Evolutionary conservation across 23 tunicate species (phyloP), one percentile per base, ranked within the genome.

Genomic region (Halocynthia aurantium): DNA sequence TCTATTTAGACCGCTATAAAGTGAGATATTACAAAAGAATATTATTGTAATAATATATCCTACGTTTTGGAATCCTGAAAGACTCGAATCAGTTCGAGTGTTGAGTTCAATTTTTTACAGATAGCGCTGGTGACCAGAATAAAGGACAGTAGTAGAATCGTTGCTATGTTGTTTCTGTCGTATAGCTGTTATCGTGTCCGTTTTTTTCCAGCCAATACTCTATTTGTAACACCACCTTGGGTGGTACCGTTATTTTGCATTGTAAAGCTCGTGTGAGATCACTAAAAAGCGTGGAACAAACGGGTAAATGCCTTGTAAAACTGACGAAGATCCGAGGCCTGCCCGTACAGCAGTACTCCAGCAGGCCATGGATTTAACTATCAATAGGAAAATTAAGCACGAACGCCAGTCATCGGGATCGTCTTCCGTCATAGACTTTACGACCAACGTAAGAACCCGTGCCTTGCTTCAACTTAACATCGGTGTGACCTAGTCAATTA

Each of bases 281-380:
- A 31, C 44, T 31, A 4, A 31, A 31, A 31, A 31, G 44, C 44
- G 44, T 31, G 44, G 44, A 31, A 4, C 44, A 31, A 67, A 67
- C 21, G 40, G 72, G 22, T 74, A 74, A 54, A 89, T 89, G 96
- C 96, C 96, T 76, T 84, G 88, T 68, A 80, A 78, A 68, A 87
- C 93, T 50, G 96, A 81, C 15, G 78, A 74, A 10, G 78, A 74
- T 54, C 78, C 78, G 56, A 52, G 78, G 78, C 78, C 78, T 74
- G 78, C 78, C 60, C 55, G 56, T 51, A 74, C 78, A 51, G 78
- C 78, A 54, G 71, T 56, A 21, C 57, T 80, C 8, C 74, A 71
- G 57, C 67, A 61, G 75, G 96, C 88, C 62, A 89, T 89, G 96
- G 96, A 89, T 80, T 62, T 89, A 61, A 58, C 85, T 6, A 54